Evolutionary conservation across 2,797 vertebrate genomes (phyloP), one percentile per base, ranked within the genome.

Genomic region (Anniella stebbinsi): DNA sequence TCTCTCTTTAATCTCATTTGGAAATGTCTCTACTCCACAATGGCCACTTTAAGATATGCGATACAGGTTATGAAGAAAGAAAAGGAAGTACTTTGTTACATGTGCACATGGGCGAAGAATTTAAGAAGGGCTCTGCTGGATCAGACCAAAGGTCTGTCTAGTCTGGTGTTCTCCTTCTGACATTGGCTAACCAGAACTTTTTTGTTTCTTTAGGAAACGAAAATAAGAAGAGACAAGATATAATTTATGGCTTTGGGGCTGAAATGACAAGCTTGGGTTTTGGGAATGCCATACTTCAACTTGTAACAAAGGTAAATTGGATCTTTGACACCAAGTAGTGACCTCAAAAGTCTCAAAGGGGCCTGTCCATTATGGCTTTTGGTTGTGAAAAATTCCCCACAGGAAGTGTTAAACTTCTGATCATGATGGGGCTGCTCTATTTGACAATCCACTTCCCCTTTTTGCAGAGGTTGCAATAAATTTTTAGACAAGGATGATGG

Each of bases 221-320:
- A 86, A 86, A 73, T 81, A 30, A 45, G 33, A 70, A 89, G 54
- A 23, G 76, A 28, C 1, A 90, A 54, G 57, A 36, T 38, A 10
- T 10, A n/a, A 80, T 84, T 87, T 89, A 93, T 75, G 90, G 4
- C 3, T 90, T 5, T 84, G 0, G 0, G 8, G 17, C 17, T 36
- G 23, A 78, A 77, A 6, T 17, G 17, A 13, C 8, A 78, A 51
- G 48, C 21, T 33, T 91, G 70, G 10, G 1, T 72, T 33, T 36
- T 30, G 38, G 69, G 92, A 91, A 73, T 87, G 83, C 2, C 17
- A 33, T 36, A 25, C 0, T 0, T 4, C 0, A 0, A 67, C 23
- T 60, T 33, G 51, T 60, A 80, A 48, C 69, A 86, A 83, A 15
- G 78, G 93, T 60, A 92, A 91, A 88, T 41, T 10, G 15, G 86